Evolutionary conservation across 37 sponge, comb jelly and placozoan genomes (phyloP), one percentile per base, ranked within the genome.

Genomic region (Ephydatia muelleri): DNA sequence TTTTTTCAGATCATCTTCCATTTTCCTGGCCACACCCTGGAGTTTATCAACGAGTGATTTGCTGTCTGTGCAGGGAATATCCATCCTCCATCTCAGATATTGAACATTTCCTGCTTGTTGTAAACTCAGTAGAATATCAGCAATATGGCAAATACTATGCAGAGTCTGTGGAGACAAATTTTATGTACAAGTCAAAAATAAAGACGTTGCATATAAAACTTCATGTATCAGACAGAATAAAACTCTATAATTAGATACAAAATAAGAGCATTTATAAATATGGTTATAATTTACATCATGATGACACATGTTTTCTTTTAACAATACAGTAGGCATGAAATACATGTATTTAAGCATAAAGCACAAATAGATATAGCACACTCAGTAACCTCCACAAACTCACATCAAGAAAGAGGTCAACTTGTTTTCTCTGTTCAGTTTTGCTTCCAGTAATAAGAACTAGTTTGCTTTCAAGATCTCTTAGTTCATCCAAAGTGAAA

Each of bases 401-500:
- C 29, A 91, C 92, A 47, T 91, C 39, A 29, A 91, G 65, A 57
- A 84, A 91, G 5, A 36, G 80, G 25, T 91, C 88, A 5, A 91
- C 88, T 67, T 83, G 76, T 48, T 66, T 66, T 80, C 84, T 79
- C 33, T 82, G 65, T 33, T 90, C 85, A 38, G 85, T 72, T n/a
- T 87, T 85, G 37, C 75, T 87, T 31, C 94, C 94, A 80, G 83
- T 88, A 21, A 94, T 94, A 26, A 94, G 85, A 16, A 90, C 94
- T 40, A 94, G 69, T 65, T 94, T 94, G 32, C 94, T 94, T 79
- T 94, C 91, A 19, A 94, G 69, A 65, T 94, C 94, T 36, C 88
- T 67, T 3, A 94, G 85, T 16, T 94, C 91, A 73, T 94, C 85
- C 25, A 94, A 78, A 37, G 72, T 69, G 68, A 85, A 94, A 4